Evolutionary conservation across 2,888 invertebrate species (phyloP), one percentile per base, ranked within the genome.

Genomic region (Teinopalpus imperialis): DNA sequence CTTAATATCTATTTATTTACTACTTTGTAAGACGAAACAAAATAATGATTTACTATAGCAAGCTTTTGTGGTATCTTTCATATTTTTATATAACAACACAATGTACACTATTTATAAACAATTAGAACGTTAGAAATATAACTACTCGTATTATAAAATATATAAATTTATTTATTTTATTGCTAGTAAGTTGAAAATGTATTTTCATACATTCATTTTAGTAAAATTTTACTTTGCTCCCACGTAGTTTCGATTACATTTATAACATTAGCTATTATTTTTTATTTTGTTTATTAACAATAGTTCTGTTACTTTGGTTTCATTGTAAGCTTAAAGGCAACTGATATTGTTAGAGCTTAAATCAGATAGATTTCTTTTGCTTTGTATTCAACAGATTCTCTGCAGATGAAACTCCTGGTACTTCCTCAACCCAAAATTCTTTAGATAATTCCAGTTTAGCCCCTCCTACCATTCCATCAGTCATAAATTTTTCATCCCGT

Each of bases 321-420:
- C 24, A 31, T 36, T 34, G 48, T 55, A 54, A 61, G 29, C 43
- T 27, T 45, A n/a, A 18, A 16, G 13, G 34, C 40, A 34, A 48
- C 67, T 62, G 59, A 57, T 66, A 65, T 41, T 46, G 18, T 40
- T 35, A 67, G 67, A 76, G 76, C 74, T 81, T 79, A 60, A 79
- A 76, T 81, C 82, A 87, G 88, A 83, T 76, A 76, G 66, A 58
- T 71, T 75, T 81, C 71, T 85, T 83, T 76, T 85, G 81, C 82
- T 88, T 88, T 89, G 68, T 88, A 86, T 88, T 89, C 83, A 81
- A 88, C 89, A 90, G 89, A 90, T 90, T 83, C 79, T 81, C 89
- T 68, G 80, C 86, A 73, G 85, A 86, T 80, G 86, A 87, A 79
- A 88, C 66, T 76, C 72, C 85, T 55, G 67, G 69, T 61, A 67